Percentiles rank a stretch among this genome's conserved stretches.
phyloP scores from a whole-genome alignment of 1,140 invertebrate species.

The Bombus affinis region DNA sequence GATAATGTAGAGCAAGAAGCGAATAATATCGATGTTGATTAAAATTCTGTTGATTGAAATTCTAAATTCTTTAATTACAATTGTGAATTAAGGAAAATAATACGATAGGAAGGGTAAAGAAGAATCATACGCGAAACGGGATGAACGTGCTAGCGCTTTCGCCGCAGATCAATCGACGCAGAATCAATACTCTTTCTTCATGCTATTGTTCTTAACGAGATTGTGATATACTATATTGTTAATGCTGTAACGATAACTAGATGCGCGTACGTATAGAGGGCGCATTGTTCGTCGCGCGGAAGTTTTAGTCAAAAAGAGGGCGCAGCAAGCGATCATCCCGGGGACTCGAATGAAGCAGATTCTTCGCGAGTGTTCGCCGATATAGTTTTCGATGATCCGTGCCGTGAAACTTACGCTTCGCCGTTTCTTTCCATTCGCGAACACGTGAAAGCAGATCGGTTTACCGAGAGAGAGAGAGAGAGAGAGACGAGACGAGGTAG shows the following conservation, averaged over 20 bases:
- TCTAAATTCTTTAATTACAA: background rate
- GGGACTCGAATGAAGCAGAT: background rate
- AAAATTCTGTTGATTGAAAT: background rate
- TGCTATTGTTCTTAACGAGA: constrained; percentile 69
- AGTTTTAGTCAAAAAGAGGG: constrained; percentile 10
- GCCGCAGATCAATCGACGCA: constrained; percentile 22
- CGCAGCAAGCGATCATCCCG: constrained; percentile 20
- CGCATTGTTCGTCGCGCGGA: background rate
- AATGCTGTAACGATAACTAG: constrained; percentile 48
- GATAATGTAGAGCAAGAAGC: background rate
- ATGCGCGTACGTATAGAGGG: background rate
- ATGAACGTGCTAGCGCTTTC: constrained; percentile 28
- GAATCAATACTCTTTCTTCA: constrained; percentile 36
- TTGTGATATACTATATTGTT: constrained; percentile 76
- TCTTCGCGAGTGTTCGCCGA: background rate
- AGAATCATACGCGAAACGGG: constrained; percentile 1
- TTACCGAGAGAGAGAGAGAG: background rate
- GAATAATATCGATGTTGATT: background rate
- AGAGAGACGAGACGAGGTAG: background rate
- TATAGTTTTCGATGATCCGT: constrained; percentile 29
- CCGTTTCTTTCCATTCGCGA: constrained; percentile 21
- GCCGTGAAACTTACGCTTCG: constrained; percentile 34
- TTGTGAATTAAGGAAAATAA: background rate
- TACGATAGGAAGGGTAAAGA: background rate
- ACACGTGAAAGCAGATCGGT: background rate